Conservation (phyloP, 2,797 vertebrate species). For the Nannoperca australis region DNA sequence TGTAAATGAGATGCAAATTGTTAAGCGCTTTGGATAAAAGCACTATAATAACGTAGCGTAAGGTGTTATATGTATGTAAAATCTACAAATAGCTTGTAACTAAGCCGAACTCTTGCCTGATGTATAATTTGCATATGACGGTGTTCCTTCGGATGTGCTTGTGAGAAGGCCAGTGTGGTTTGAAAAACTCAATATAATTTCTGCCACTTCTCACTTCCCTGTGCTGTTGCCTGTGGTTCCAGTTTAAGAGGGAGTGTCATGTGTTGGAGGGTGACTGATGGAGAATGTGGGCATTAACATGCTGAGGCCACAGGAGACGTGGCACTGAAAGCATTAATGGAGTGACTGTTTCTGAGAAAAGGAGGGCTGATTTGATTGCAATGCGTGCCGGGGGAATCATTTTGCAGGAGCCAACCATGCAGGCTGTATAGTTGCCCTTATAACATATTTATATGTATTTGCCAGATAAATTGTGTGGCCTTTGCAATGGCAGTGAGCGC, state of each 20-base stretch:
- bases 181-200: conserved; percentile 48
- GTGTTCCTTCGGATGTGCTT: conserved; percentile 10
- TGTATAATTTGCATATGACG: not conserved
- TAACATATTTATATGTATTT: conserved; percentile 76
- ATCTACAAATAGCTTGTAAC: conserved; percentile 9
- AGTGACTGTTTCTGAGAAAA: conserved; percentile 77
- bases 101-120: not conserved
- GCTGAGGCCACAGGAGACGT: conserved; percentile 76
- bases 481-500: conserved; percentile 68
- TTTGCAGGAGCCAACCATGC: conserved; percentile 53
- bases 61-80: conserved; percentile 5
- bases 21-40: not conserved
- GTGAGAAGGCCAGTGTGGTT: not conserved
- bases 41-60: not conserved
- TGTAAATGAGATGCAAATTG: conserved; percentile 9
- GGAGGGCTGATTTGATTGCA: conserved; percentile 78
- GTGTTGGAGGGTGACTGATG: conserved; percentile 74
- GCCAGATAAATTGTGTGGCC: conserved; percentile 78
- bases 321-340: conserved; percentile 81
- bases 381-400: conserved; percentile 72
- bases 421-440: conserved; percentile 63
- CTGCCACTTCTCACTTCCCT: conserved; percentile 41
- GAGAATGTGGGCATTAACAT: conserved; percentile 77
- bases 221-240: conserved; percentile 60
- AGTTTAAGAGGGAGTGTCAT: conserved; percentile 67